Percentiles rank a stretch among this genome's conserved stretches.
Evolutionary conservation across 2,797 vertebrate genomes (phyloP).

Genomic region (Hoplostethus atlanticus): DNA sequence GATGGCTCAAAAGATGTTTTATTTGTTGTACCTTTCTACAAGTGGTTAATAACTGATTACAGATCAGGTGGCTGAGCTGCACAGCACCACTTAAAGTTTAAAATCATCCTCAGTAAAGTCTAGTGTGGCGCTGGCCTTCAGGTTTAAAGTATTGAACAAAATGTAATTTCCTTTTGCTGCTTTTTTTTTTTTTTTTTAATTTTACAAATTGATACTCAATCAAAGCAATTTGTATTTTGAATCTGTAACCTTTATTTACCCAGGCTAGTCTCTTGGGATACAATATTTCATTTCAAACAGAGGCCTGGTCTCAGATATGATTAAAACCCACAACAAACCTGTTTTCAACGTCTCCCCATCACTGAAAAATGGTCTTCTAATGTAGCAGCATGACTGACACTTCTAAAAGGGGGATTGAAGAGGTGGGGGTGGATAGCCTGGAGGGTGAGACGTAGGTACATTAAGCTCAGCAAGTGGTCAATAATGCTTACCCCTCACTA

Average conservation of each 20-base stretch:
- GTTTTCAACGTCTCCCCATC: slow-evolving; percentile 8
- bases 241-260: background rate
- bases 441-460: slow-evolving; percentile 69
- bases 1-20: too few species aligned
- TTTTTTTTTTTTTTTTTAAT: too few species aligned
- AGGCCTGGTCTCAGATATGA: background rate
- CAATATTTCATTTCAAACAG: background rate
- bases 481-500: slow-evolving; percentile 75
- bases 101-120: too few species aligned
- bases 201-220: background rate
- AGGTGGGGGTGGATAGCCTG: slow-evolving; percentile 61
- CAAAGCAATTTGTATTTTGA: background rate
- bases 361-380: slow-evolving; percentile 9
- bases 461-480: slow-evolving; percentile 82
- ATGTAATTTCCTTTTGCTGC: too few species aligned
- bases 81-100: too few species aligned
- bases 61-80: too few species aligned
- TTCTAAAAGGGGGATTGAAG: slow-evolving; percentile 33
- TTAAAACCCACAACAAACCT: too few species aligned
- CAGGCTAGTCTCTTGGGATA: background rate
- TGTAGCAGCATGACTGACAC: slow-evolving; percentile 42
- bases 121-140: too few species aligned
- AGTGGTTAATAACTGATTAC: too few species aligned
- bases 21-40: too few species aligned
- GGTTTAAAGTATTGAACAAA: too few species aligned